These are phyloP conservation scores for Oreonectes daqikongensis DNA, from an alignment of 2,797 vertebrate species.

Conservation along the genomic window DNA sequence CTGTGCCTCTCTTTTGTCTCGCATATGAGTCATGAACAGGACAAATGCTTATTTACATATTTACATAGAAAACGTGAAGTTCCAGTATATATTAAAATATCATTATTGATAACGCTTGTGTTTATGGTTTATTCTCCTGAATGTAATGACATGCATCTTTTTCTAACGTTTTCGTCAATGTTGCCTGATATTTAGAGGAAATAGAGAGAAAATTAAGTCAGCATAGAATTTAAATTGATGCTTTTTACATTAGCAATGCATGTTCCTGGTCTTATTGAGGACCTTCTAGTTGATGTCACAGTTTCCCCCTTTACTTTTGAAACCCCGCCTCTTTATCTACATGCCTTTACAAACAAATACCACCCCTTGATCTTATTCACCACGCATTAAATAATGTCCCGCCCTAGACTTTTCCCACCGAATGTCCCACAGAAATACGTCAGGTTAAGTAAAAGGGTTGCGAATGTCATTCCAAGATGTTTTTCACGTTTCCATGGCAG, in stretches of 20 bases:
- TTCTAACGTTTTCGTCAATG: no score
- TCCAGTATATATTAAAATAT: neutral
- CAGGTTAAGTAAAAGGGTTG: neutral
- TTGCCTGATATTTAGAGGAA: no score
- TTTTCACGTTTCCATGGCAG: neutral
- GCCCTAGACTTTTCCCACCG: neutral
- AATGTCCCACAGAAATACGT: neutral
- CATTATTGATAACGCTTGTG: neutral
- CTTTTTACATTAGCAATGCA: no score
- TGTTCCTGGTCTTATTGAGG: neutral
- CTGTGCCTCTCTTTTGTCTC: slow-evolving; percentile 72
- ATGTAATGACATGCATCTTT: no score
- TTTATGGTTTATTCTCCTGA: neutral
- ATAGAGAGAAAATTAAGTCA: no score
- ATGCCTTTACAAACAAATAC: neutral
- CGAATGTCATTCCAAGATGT: neutral
- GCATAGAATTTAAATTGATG: no score
- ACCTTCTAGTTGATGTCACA: neutral
- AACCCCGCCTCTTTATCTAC: neutral
- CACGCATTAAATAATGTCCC: neutral
- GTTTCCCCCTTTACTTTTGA: neutral
- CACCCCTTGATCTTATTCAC: neutral
- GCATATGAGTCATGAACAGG: slow-evolving; percentile 45
- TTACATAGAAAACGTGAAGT: neutral
- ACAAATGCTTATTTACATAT: neutral